Conservation (phyloP, 1,140 invertebrate genomes). For the Diorhabda elongata region DNA sequence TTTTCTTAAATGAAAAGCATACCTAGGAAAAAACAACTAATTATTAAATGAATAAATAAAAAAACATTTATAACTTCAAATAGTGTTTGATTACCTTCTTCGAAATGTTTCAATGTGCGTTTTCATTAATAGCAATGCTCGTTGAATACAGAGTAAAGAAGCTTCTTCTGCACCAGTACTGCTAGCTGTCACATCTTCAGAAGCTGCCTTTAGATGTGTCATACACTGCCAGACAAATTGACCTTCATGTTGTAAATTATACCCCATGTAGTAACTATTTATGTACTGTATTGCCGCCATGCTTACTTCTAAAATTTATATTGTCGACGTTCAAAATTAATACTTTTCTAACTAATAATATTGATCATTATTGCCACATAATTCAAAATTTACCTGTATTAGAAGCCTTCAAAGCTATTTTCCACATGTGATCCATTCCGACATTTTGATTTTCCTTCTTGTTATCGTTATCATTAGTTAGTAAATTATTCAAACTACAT, state of each 20-base stretch:
- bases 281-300: slow-evolving; percentile 91
- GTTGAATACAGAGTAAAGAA: slow-evolving; percentile 81
- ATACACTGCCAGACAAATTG: slow-evolving; percentile 91
- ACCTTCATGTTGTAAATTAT: slow-evolving; percentile 82
- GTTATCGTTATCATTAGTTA: slow-evolving; percentile 50
- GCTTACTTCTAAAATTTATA: slow-evolving; percentile 66
- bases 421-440: slow-evolving; percentile 91
- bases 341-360: not conserved
- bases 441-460: slow-evolving; percentile 56
- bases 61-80: not conserved
- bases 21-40: slow-evolving; percentile 49
- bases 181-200: slow-evolving; percentile 60
- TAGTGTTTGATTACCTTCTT: slow-evolving; percentile 54
- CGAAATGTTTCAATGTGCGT: slow-evolving; percentile 91
- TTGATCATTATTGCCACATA: not conserved
- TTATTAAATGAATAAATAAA: not conserved
- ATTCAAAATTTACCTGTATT: slow-evolving; percentile 60
- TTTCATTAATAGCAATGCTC: slow-evolving; percentile 79
- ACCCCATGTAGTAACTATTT: slow-evolving; percentile 88
- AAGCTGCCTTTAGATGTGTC: slow-evolving; percentile 79
- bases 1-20: slow-evolving; percentile 78
- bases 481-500: slow-evolving; percentile 76
- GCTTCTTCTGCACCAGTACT: slow-evolving; percentile 57
- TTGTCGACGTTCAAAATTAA: not conserved
- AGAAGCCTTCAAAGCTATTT: slow-evolving; percentile 81